Conservation (phyloP, 2,888 invertebrate genomes). For the Trypoxylon attenuatum region DNA sequence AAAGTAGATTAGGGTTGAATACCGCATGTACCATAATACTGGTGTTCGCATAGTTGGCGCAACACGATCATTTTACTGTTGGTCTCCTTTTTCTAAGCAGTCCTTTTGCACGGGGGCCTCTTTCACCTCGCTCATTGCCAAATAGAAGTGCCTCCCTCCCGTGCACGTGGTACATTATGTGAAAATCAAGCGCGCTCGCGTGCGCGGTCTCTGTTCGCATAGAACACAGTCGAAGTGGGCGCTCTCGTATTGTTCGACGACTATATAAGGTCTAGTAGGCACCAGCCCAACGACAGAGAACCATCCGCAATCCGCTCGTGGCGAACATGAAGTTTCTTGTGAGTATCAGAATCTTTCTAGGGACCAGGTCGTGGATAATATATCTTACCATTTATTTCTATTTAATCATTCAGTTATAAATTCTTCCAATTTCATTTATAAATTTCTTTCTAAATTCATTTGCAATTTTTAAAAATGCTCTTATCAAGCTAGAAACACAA, state of each 20-base stretch:
- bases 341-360: slow-evolving; percentile 53
- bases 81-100: slow-evolving; percentile 7
- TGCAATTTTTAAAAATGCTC: too few species aligned
- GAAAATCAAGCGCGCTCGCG: slow-evolving; percentile 48
- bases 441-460: too few species aligned
- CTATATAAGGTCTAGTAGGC: slow-evolving; percentile 61
- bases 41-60: slow-evolving; percentile 42
- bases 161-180: slow-evolving; percentile 39
- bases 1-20: too few species aligned
- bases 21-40: slow-evolving; percentile 6
- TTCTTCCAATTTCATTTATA: too few species aligned
- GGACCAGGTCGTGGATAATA: too few species aligned
- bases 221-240: slow-evolving; percentile 31
- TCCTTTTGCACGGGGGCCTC: slow-evolving; percentile 11
- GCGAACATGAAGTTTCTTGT: slow-evolving; percentile 61
- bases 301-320: slow-evolving; percentile 45
- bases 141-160: slow-evolving; percentile 29
- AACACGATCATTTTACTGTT: slow-evolving; percentile 15
- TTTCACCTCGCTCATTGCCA: slow-evolving; percentile 17
- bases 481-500: too few species aligned
- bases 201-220: slow-evolving; percentile 23
- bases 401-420: background rate
- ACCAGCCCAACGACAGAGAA: slow-evolving; percentile 44
- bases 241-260: slow-evolving; percentile 55
- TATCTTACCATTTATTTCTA: background rate